These are phyloP conservation scores for Ctenomys sociabilis DNA, from an alignment of 2,113 vertebrate genomes.

Conservation along the genomic window DNA sequence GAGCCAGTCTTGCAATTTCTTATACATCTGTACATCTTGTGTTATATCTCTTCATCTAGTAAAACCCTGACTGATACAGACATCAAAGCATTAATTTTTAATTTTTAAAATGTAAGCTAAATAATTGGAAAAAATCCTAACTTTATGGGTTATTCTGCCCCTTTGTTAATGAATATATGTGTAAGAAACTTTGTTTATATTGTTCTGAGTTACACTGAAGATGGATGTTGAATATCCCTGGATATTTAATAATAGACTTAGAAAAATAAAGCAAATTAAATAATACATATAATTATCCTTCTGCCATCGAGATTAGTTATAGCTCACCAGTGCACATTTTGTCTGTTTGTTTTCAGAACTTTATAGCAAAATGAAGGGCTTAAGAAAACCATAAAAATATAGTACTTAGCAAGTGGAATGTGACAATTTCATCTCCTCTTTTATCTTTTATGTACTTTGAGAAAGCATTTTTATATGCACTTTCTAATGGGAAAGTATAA, in stretches of 20 bases:
- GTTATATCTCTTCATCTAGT: too few relatives aligned
- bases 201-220: conserved; percentile 20
- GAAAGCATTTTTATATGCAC: background rate
- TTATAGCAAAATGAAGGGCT: background rate
- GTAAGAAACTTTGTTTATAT: background rate
- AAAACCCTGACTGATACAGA: too few relatives aligned
- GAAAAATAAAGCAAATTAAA: conserved; percentile 4
- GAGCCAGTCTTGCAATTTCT: too few relatives aligned
- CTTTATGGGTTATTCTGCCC: background rate
- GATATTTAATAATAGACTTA: background rate
- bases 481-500: background rate
- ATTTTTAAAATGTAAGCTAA: conserved; percentile 17
- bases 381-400: conserved; percentile 45
- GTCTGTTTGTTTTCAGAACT: background rate
- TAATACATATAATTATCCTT: background rate
- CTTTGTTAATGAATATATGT: background rate
- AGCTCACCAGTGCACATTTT: background rate
- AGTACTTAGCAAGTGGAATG: background rate
- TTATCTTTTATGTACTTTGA: background rate
- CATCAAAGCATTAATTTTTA: background rate
- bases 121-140: background rate
- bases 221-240: background rate
- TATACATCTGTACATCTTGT: too few relatives aligned
- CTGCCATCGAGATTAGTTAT: background rate
- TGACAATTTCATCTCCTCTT: background rate